Base-by-base conservation (phyloP, 2,888 invertebrate species). In the Dynastes grantii region DNA sequence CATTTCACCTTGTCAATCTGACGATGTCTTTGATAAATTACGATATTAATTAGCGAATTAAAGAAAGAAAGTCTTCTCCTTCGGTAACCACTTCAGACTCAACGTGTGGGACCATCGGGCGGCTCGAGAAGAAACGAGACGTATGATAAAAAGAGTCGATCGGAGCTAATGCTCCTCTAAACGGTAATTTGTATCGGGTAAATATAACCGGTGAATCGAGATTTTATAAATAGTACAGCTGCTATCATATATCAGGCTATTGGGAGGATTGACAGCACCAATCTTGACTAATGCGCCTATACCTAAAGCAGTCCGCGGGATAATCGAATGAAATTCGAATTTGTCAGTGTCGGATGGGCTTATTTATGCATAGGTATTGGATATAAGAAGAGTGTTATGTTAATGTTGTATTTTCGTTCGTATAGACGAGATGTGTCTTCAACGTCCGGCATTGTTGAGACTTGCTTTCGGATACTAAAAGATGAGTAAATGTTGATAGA, bases 41-140 rank as follows among this genome's bases (percentile, higher is more conserved):
- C 71, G 71, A 71, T 55, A 71, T 58, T 71, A 71, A 71, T 71
- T 71, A 71, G 71, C 71, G 40, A 71, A 71, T 71, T 58, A 58
- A 58, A 51, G n/a, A 71, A 49, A 55, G 58, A 45, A 45, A 11
- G 2, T 8, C 11, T 45, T 45, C 11, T 11, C 45, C 40, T 37
- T 37, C 37, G 22, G 37, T 45, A n/a, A 27, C 45, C 65, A 22
- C 49, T 22, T 45, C 22, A 49, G 49, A 68, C 11, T 4, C 45
- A 22, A 13, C 61, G 29, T 49, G 29, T 49, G 22, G 45, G 67
- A 49, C 13, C 22, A n/a, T 49, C 22, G 32, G 32, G 27, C 49
- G 49, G 67, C 45, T 65, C 5, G 53, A 53, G 53, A 68, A 58
- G 55, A 71, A 55, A 58, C 16, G 55, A 55, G 37, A 49, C 32